Percentiles rank a stretch among this genome's conserved stretches.
phyloP scores from a whole-genome alignment of 1,140 invertebrate genomes.

The Listronotus bonariensis region DNA sequence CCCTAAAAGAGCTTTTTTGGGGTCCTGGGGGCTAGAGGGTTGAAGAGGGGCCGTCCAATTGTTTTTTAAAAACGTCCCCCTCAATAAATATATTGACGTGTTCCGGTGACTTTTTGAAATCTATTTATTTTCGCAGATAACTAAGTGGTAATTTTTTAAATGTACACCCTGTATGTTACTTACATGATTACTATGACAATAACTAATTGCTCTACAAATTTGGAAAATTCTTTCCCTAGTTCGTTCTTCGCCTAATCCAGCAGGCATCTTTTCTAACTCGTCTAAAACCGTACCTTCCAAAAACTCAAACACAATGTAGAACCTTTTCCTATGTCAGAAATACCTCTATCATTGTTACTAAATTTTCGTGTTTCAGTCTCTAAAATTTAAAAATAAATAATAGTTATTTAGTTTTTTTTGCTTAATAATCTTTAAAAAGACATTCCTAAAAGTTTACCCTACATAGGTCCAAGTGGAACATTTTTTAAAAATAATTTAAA shows the following conservation, averaged over 20 bases:
- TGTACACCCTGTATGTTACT: slow-evolving; percentile 52
- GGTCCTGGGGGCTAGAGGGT: too few species aligned
- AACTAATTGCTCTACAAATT: slow-evolving; percentile 80
- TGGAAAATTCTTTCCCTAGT: slow-evolving; percentile 80
- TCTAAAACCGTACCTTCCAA: slow-evolving; percentile 85
- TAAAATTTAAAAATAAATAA: slow-evolving; percentile 54
- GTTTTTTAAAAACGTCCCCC: too few species aligned
- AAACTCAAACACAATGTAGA: slow-evolving; percentile 89
- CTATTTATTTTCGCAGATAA: too few species aligned
- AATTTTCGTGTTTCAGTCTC: slow-evolving; percentile 86
- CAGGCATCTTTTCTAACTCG: slow-evolving; percentile 73
- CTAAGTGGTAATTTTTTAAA: too few species aligned
- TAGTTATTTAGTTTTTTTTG: neutral
- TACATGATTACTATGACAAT: slow-evolving; percentile 84
- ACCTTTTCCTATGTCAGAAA: slow-evolving; percentile 80
- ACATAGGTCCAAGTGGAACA: too few species aligned
- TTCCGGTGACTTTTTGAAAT: too few species aligned
- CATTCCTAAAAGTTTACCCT: too few species aligned
- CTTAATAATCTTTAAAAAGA: too few species aligned
- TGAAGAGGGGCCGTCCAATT: too few species aligned
- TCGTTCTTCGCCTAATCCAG: slow-evolving; percentile 72
- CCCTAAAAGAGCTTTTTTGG: too few species aligned
- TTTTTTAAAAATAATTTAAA: too few species aligned
- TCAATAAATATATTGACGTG: too few species aligned
- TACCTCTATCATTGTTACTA: slow-evolving; percentile 88